Evolutionary conservation across 2,888 invertebrate genomes (phyloP), one percentile per base, ranked within the genome.

Genomic region (Allacma fusca): DNA sequence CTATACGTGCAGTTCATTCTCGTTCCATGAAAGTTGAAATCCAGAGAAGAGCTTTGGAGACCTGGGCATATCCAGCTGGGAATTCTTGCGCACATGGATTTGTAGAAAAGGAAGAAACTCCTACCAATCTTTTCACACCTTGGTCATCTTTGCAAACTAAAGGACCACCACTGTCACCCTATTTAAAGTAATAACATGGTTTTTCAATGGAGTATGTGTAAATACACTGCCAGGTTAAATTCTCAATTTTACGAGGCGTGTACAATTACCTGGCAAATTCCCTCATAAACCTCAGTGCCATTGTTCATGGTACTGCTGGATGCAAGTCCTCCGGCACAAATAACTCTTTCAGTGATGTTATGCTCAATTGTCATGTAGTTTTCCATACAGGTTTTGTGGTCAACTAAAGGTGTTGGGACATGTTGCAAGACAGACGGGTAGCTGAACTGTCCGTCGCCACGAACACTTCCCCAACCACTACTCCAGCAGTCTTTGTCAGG

Each of bases 151-250:
- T 71, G 28, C 71, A 71, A 21, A 50, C 26, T 19, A 71, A 26
- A 26, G 71, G 71, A 26, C 71, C 71, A n/a, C 71, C 71, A 43
- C 71, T 71, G 26, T 71, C 71, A 21, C 71, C 71, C 71, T 71
- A 26, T 44, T 1, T 50, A 50, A 13, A 12, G 21, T 12, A 44
- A 44, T 62, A 62, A 62, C n/a, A 50, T 40, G 13, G 23, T 59
- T 19, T 12, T 5, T 21, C 7, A 59, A 23, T 13, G 19, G 19
- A 59, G 5, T 23, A 13, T 21, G 7, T 13, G 19, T 19, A 59
- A 59, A 19, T 12, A 21, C 5, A 59, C 19, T 59, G 5, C 4
- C 19, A 59, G 19, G 19, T 13, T 59, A 21, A 19, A 40, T 9
- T 40, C 13, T 40, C 40, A 40, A 40, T 40, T 40, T 9, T 40